Conservation (phyloP, 2,797 vertebrate species). For the Micromesistius poutassou region DNA sequence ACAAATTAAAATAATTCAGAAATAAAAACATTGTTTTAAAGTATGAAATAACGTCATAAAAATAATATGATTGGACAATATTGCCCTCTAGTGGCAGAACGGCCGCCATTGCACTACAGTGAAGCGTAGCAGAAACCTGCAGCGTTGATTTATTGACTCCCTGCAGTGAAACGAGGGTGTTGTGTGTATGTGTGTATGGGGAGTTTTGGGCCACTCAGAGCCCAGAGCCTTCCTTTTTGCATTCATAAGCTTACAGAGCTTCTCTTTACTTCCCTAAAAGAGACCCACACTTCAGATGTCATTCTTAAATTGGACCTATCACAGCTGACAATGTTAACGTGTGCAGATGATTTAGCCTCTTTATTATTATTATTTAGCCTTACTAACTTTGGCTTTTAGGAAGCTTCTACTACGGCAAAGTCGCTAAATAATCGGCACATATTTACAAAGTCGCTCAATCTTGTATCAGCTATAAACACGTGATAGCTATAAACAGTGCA, state of each 20-base stretch:
- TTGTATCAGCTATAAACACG: neutral
- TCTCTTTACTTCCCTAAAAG: neutral
- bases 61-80: slow-evolving; percentile 5
- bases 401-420: neutral
- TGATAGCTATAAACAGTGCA: neutral
- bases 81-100: slow-evolving; percentile 50
- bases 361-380: too few species aligned
- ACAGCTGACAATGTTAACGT: neutral
- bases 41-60: neutral
- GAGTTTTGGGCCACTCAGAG: neutral
- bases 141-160: neutral
- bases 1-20: neutral
- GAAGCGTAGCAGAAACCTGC: neutral
- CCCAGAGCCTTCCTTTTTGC: neutral
- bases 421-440: neutral
- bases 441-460: neutral
- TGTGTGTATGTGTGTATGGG: neutral
- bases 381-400: neutral
- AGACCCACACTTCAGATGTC: neutral
- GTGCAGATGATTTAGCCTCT: neutral
- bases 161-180: neutral
- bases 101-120: neutral
- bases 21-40: neutral
- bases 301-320: neutral
- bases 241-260: neutral